Percentiles rank a stretch among this genome's conserved stretches.
Evolutionary conservation across 2,888 invertebrate species (phyloP).

Genomic region (Scaeva pyrastri): DNA sequence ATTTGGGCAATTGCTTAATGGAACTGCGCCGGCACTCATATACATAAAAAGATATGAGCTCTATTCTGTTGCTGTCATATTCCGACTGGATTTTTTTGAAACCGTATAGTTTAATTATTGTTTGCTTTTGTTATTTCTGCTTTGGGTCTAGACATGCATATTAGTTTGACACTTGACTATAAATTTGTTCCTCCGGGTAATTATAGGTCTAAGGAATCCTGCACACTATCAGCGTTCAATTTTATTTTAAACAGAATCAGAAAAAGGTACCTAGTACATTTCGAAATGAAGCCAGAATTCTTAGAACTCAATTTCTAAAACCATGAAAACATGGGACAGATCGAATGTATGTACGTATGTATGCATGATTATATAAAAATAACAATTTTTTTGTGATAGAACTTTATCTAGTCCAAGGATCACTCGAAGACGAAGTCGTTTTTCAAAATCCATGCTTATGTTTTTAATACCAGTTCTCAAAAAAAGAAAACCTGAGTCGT

Average conservation of each 20-base stretch:
- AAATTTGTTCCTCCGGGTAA: neutral
- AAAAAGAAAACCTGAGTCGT: neutral
- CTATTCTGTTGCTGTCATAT: neutral
- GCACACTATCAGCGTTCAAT: neutral
- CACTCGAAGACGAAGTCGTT: too few relatives aligned
- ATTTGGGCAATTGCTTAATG: neutral
- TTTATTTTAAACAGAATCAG: too few relatives aligned
- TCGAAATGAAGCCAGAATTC: too few relatives aligned
- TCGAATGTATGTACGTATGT: too few relatives aligned
- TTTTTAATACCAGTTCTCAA: too few relatives aligned
- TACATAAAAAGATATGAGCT: neutral
- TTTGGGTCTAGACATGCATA: conserved; percentile 21
- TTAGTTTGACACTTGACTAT: conserved; percentile 35
- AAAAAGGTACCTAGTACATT: too few relatives aligned
- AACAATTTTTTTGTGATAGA: too few relatives aligned
- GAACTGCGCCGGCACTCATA: neutral
- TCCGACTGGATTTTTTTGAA: neutral
- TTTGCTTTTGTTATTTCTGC: neutral
- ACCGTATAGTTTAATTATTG: neutral
- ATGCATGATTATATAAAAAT: too few relatives aligned
- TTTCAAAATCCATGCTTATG: too few relatives aligned
- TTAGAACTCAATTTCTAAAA: too few relatives aligned
- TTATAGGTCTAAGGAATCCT: neutral
- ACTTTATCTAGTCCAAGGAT: too few relatives aligned
- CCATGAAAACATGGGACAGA: too few relatives aligned